Conservation (phyloP, 2,113 vertebrate genomes). For the Silurus asotus region DNA sequence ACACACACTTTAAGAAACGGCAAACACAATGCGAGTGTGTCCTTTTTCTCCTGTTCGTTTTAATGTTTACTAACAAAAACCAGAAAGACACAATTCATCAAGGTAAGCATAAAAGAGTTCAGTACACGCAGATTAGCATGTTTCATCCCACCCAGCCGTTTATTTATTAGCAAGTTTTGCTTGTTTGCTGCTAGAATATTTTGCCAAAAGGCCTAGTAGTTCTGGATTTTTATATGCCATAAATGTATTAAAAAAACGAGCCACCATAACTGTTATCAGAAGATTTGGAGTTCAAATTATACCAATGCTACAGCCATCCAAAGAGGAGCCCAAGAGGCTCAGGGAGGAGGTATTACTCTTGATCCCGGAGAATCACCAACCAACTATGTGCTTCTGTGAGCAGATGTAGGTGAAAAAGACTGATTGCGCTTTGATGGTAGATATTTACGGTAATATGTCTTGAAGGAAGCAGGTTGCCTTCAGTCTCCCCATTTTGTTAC, state of each 20-base stretch:
- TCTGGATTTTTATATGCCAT: too few species aligned
- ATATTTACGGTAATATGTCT: neutral
- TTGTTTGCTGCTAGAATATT: neutral
- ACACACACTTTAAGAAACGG: constrained; percentile 39
- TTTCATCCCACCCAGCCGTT: neutral
- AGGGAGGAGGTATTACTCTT: neutral
- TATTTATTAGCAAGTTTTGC: neutral
- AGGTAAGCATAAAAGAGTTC: neutral
- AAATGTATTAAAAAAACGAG: too few species aligned
- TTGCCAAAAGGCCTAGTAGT: too few species aligned
- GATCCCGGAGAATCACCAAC: neutral
- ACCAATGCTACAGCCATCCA: neutral
- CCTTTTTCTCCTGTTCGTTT: neutral
- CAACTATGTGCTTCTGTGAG: neutral
- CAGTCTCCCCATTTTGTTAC: neutral
- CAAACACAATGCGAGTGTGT: constrained; percentile 15
- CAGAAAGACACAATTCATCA: neutral
- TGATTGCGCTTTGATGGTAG: neutral
- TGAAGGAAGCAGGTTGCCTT: neutral
- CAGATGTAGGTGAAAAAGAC: neutral
- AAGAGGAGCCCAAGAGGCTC: neutral
- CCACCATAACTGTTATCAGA: neutral
- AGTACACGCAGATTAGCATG: neutral
- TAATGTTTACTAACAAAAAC: constrained; percentile 6
- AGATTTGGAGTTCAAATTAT: neutral